Conservation (phyloP, 2,888 invertebrate genomes). For the Emmelina monodactyla region DNA sequence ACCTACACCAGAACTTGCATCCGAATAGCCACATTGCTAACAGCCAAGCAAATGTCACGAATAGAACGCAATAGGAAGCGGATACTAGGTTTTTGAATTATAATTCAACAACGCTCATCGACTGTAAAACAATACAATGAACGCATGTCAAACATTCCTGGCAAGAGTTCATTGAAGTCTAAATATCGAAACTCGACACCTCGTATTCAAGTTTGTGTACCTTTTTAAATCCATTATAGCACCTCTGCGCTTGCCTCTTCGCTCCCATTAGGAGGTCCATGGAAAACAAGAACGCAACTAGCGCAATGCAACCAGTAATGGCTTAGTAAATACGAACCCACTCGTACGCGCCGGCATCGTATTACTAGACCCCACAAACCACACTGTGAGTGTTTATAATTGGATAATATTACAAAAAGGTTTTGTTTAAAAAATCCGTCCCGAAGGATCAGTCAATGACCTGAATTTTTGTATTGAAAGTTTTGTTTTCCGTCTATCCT, state of each 20-base stretch:
- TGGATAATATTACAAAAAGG: conserved; percentile 28
- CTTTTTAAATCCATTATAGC: too few relatives aligned
- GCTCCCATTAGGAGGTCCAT: too few relatives aligned
- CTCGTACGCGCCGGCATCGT: conserved; percentile 29
- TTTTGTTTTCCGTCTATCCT: background rate
- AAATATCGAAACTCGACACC: too few relatives aligned
- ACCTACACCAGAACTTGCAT: too few relatives aligned
- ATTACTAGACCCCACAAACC: conserved; percentile 38
- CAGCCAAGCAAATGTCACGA: background rate
- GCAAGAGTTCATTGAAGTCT: too few relatives aligned
- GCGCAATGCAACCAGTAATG: background rate
- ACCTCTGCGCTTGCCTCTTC: too few relatives aligned
- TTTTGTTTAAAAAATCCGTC: too few relatives aligned
- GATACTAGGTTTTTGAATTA: conserved; percentile 28
- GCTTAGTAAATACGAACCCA: background rate
- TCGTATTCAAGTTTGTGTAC: too few relatives aligned
- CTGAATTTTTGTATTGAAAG: background rate
- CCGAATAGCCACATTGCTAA: background rate
- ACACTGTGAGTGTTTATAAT: conserved; percentile 55
- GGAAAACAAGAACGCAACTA: too few relatives aligned
- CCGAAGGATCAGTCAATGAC: conserved; percentile 22
- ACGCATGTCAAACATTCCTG: too few relatives aligned
- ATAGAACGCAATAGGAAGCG: conserved; percentile 24
- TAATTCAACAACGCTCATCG: too few relatives aligned
- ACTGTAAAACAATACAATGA: too few relatives aligned